Evolutionary conservation across 2,888 invertebrate species (phyloP), one percentile per base, ranked within the genome.

Genomic region (Artemia sinica): DNA sequence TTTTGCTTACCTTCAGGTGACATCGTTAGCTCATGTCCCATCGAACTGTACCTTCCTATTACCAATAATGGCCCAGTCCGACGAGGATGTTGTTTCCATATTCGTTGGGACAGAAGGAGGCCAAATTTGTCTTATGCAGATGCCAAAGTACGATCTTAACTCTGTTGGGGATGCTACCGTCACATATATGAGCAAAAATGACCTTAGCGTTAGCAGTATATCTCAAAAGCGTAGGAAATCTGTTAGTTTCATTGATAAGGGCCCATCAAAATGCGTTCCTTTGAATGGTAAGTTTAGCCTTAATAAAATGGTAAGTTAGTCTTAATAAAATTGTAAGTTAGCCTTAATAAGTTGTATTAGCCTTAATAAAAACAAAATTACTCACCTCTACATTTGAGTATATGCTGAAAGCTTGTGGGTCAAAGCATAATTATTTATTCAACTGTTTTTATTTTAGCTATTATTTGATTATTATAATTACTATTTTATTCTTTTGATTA

Each of bases 211-310:
- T 9, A 58, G 58, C 18, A 18, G 8, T 58, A 18, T 58, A 10
- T 58, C 58, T 18, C 58, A 58, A 18, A 58, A 58, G 58, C 58
- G 10, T 58, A 58, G 18, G 58, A 58, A 58, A 18, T n/a, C 58
- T 14, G 58, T 58, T n/a, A 58, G 58, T 18, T 58, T 58, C 18
- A 18, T 58, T 58, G 58, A 58, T 8, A 58, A 10, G 58, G 58
- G 58, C 10, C 58, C 58, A 0, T 58, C 58, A 18, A 58, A 58
- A 18, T 58, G 58, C 58, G 18, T 58, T 58, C 58, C 58, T 18
- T n/a, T 58, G n/a, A 58, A 58, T 58, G 58, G 58, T 58, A 58
- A 14, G 58, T 58, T n/a, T 28, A 28, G 1, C n/a, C n/a, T n/a
- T n/a, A n/a, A n/a, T n/a, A n/a, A n/a, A n/a, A n/a, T n/a, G n/a